Percentiles rank a stretch among this genome's conserved stretches.
Evolutionary conservation across 1,140 invertebrate species (phyloP).

Genomic region (Eubasilissa regina): DNA sequence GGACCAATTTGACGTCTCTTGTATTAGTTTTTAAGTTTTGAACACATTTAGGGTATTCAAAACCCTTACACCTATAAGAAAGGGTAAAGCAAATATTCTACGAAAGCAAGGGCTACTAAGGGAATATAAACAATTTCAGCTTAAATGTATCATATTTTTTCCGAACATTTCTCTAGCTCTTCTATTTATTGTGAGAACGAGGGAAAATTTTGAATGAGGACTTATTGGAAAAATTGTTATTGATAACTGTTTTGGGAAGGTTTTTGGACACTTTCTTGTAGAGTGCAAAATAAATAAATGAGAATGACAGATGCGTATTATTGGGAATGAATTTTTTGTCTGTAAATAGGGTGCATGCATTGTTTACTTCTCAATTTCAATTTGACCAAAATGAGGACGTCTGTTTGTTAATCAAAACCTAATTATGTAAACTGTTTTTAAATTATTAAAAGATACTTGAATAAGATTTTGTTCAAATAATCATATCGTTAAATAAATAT

Average conservation of each 20-base stretch:
- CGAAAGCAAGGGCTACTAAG: background rate
- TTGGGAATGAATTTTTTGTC: background rate
- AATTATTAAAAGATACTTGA: no score
- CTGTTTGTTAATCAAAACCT: no score
- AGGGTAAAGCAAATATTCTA: slow-evolving; percentile 19
- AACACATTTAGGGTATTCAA: background rate
- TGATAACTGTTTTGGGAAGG: slow-evolving; percentile 23
- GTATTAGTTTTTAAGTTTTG: no score
- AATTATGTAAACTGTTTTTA: no score
- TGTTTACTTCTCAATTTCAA: no score
- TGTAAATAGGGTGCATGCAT: no score
- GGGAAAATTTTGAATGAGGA: slow-evolving; percentile 33
- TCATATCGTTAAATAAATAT: no score
- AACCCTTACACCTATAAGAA: background rate
- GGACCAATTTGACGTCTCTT: no score
- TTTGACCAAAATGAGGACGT: no score
- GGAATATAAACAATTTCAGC: slow-evolving; percentile 40
- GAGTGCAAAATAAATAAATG: slow-evolving; percentile 5
- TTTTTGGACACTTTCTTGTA: background rate
- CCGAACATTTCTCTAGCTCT: slow-evolving; percentile 9
- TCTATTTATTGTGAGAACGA: slow-evolving; percentile 40
- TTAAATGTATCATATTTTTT: slow-evolving; percentile 33
- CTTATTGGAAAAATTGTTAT: slow-evolving; percentile 30
- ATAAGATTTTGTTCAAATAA: no score
- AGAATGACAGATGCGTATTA: slow-evolving; percentile 19